Evolutionary conservation across 2,888 invertebrate genomes (phyloP).

Genomic region (Tetramorium bicarinatum): DNA sequence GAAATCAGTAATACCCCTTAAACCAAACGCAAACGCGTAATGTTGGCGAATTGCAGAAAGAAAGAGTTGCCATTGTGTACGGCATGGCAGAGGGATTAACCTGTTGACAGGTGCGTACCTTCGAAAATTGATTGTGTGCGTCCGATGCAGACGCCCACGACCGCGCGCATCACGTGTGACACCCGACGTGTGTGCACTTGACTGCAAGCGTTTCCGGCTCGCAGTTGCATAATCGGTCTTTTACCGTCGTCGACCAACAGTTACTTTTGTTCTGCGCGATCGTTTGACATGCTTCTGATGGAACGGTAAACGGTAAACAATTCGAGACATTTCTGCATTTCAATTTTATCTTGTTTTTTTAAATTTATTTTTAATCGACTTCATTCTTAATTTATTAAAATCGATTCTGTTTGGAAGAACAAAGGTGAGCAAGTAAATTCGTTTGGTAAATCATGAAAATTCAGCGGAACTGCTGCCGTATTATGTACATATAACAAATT

Average conservation of each 20-base stretch:
- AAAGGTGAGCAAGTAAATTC: not conserved
- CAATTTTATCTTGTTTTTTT: not conserved
- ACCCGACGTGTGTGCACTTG: constrained; percentile 53
- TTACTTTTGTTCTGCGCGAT: not conserved
- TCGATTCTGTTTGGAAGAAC: not conserved
- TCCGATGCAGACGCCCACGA: constrained; percentile 54
- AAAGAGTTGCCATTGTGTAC: not conserved
- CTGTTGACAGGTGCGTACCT: constrained; percentile 63
- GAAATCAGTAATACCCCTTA: not conserved
- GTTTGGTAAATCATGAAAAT: not conserved
- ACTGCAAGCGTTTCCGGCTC: constrained; percentile 59
- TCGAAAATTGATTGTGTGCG: constrained; percentile 63
- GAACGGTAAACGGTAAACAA: not conserved
- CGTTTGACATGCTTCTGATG: not conserved
- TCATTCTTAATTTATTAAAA: not conserved
- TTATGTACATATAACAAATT: not conserved
- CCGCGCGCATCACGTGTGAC: constrained; percentile 64
- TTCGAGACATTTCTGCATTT: not conserved
- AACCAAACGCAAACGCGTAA: constrained; percentile 16
- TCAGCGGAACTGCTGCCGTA: not conserved
- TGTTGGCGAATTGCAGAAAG: not conserved
- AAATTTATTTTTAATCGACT: not conserved
- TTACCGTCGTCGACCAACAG: not conserved
- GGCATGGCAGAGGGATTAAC: constrained; percentile 59
- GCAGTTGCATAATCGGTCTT: constrained; percentile 55